phyloP scores from a whole-genome alignment of 23 tunicate genomes.

The Corella eumyota region DNA sequence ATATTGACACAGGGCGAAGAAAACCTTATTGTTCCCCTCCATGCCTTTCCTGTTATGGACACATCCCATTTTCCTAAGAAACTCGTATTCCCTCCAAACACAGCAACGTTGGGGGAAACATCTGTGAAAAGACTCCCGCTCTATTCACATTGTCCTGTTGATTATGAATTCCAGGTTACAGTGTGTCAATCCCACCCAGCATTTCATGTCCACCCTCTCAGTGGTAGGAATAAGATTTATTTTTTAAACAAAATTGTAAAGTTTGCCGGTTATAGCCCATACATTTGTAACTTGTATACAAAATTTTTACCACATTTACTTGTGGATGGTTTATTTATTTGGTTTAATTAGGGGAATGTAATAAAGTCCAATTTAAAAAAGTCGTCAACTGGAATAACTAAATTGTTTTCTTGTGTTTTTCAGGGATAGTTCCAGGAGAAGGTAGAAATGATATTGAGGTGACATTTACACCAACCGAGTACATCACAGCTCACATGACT shows the following conservation, averaged over 20 bases:
- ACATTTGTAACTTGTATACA: background rate
- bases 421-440: slow-evolving; percentile 71
- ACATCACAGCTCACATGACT: slow-evolving; percentile 78
- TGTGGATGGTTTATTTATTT: too few species aligned
- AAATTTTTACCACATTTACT: background rate
- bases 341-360: background rate
- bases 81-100: slow-evolving; percentile 32
- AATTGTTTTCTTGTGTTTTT: too few species aligned
- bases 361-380: background rate
- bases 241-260: too few species aligned
- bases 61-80: slow-evolving; percentile 61
- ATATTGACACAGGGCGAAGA: slow-evolving; percentile 90
- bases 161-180: slow-evolving; percentile 68
- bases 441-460: slow-evolving; percentile 44
- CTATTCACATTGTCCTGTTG: slow-evolving; percentile 45
- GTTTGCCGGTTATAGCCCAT: too few species aligned
- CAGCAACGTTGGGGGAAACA: slow-evolving; percentile 33
- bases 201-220: slow-evolving; percentile 50
- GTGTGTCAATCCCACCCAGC: slow-evolving; percentile 78
- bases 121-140: slow-evolving; percentile 32
- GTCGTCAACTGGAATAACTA: too few species aligned
- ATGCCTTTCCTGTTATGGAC: slow-evolving; percentile 89
- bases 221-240: slow-evolving; percentile 33
- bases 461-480: slow-evolving; percentile 68
- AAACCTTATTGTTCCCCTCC: slow-evolving; percentile 71